These are phyloP conservation scores for Drosophila obscura DNA, from an alignment of 1,140 invertebrate species.

Conservation along the genomic window DNA sequence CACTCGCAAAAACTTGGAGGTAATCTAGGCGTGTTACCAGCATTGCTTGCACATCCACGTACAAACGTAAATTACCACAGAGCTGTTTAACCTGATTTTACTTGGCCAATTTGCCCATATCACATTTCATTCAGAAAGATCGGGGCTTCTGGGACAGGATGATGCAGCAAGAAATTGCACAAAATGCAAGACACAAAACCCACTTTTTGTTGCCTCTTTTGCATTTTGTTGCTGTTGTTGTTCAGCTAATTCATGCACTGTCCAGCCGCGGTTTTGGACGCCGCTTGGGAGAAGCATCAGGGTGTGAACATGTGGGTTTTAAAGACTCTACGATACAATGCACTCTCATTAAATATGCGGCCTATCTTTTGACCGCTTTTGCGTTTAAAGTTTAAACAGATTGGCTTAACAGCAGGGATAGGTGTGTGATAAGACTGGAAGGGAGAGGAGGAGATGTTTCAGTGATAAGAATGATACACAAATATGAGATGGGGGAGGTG, in stretches of 20 bases:
- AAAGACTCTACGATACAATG: conserved; percentile 13
- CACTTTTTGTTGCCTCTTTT: conserved; percentile 46
- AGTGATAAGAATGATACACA: too few relatives aligned
- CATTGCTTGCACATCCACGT: conserved; percentile 35
- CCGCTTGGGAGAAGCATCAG: conserved; percentile 12
- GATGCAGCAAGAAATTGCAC: conserved; percentile 62
- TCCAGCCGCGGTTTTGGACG: conserved; percentile 34
- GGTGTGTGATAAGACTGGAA: conserved; percentile 48
- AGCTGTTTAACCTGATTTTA: conserved; percentile 77
- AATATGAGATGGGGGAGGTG: too few relatives aligned
- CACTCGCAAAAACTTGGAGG: conserved; percentile 14
- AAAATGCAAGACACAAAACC: conserved; percentile 49
- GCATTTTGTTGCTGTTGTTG: conserved; percentile 7
- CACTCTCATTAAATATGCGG: conserved; percentile 57
- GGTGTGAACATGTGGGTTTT: conserved; percentile 63
- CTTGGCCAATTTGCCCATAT: conserved; percentile 63
- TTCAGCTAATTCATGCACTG: conserved; percentile 56
- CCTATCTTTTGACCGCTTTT: conserved; percentile 13
- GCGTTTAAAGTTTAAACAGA: too few relatives aligned
- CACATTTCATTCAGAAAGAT: conserved; percentile 68
- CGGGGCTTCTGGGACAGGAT: conserved; percentile 40
- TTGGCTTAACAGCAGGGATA: conserved; percentile 18
- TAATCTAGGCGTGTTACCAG: conserved; percentile 42
- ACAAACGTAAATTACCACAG: conserved; percentile 67
- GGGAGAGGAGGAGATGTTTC: too few relatives aligned